Evolutionary conservation across 92 coral and sea anemone species (phyloP), one percentile per base, ranked within the genome.

Genomic region (Micromussa lordhowensis): DNA sequence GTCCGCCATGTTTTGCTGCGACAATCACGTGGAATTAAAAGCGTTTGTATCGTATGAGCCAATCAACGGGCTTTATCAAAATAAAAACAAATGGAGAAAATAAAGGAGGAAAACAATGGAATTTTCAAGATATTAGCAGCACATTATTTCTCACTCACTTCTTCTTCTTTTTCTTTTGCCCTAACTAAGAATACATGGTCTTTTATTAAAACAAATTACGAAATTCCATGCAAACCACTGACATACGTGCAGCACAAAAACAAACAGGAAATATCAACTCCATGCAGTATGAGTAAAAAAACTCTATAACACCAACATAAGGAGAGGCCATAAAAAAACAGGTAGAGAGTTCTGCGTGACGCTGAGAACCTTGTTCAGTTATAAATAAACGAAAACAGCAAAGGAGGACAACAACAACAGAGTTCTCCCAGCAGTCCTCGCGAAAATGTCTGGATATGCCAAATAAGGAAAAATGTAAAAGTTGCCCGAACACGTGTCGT

Each of bases 1-100:
- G 68, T 86, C 89, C 77, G 89, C 89, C 89, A 86, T 86, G 89
- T 86, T 86, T 77, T 77, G 59, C 89, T 77, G 8, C 35, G 30
- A 22, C 75, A 78, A 86, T 86, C 89, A 86, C 89, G 83, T 86
- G 89, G 89, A 77, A 86, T 77, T 86, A 77, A 78, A 77, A 64
- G 73, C 77, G 78, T 86, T 85, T 86, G 89, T 61, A 75, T 31
- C 3, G 66, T 18, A 79, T 48, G 49, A 48, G 58, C 89, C 89
- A 86, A 86, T 86, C 83, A 77, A 68, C 19, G 71, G 51, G 80
- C 10, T 35, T 68, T 7, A 76, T 48, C 64, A 24, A 44, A 54
- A 51, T 21, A 29, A 35, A 69, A 64, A 61, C 34, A 18, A 24
- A 53, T 36, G 38, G 38, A 2, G 61, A 44, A 26, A 11, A 18